Percentiles rank a stretch among this genome's conserved stretches.
Evolutionary conservation across 1,140 invertebrate species (phyloP).

Genomic region (Spodoptera frugiperda): DNA sequence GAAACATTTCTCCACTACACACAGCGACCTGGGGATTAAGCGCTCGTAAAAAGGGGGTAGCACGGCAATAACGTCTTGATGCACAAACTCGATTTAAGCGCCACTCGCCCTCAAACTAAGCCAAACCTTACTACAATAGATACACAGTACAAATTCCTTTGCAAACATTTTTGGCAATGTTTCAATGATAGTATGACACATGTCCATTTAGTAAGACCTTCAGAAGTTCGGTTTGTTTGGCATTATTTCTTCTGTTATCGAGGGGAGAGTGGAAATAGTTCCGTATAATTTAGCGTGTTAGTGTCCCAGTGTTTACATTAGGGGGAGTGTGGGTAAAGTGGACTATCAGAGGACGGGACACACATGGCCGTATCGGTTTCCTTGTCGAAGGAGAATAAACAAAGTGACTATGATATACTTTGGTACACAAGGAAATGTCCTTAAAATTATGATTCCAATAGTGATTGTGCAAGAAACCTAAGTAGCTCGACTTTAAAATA

Average conservation of each 20-base stretch:
- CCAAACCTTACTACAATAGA: constrained; percentile 27
- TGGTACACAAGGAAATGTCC: background rate
- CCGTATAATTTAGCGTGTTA: constrained; percentile 38
- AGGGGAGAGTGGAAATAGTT: constrained; percentile 36
- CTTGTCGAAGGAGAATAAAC: constrained; percentile 19
- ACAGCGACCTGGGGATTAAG: constrained; percentile 75
- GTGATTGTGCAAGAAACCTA: no score
- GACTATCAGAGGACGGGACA: constrained; percentile 4
- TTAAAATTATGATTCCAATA: no score
- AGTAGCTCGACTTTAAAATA: no score
- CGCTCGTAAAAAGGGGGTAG: constrained; percentile 79
- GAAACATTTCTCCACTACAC: constrained; percentile 56
- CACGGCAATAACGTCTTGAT: constrained; percentile 78
- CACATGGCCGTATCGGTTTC: constrained; percentile 30
- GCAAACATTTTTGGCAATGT: constrained; percentile 45
- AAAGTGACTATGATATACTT: background rate
- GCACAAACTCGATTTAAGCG: constrained; percentile 58
- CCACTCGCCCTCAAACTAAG: constrained; percentile 28
- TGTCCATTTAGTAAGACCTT: constrained; percentile 72
- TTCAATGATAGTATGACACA: constrained; percentile 70
- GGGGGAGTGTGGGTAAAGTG: constrained; percentile 32
- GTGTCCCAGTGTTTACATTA: constrained; percentile 38
- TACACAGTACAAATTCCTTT: constrained; percentile 40
- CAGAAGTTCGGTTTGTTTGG: constrained; percentile 43
- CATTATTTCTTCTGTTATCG: constrained; percentile 38